Percentiles rank a stretch among this genome's conserved stretches.
phyloP scores from a whole-genome alignment of 92 coral and sea anemone species.

The Parazoanthus darwini region DNA sequence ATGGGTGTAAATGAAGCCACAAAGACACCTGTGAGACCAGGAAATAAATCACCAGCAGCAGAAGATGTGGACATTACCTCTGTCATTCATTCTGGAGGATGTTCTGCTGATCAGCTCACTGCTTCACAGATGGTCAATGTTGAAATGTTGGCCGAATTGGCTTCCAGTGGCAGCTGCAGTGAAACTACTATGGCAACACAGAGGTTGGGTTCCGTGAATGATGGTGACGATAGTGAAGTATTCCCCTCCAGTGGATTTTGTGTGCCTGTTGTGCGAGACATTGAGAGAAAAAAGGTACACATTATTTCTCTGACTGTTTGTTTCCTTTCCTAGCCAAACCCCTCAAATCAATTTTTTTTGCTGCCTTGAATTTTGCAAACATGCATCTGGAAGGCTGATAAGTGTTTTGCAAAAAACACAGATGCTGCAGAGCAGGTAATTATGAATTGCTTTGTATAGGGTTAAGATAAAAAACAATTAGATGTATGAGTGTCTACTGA shows the following conservation, averaged over 20 bases:
- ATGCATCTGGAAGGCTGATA: no score
- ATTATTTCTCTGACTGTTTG: background rate
- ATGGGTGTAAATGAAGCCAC: background rate
- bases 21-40: background rate
- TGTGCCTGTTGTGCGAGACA: conserved; percentile 62
- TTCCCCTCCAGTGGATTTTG: conserved; percentile 91
- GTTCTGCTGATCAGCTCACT: conserved; percentile 40
- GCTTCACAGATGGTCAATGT: conserved; percentile 86
- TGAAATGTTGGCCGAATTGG: conserved; percentile 70
- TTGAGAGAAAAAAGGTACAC: conserved; percentile 50
- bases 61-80: background rate
- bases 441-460: no score
- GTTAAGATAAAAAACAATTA: no score
- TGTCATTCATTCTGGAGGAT: conserved; percentile 27
- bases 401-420: no score
- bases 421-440: no score
- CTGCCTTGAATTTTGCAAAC: no score
- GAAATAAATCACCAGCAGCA: background rate
- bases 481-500: no score
- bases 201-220: conserved; percentile 40
- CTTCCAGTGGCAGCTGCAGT: conserved; percentile 48
- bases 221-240: conserved; percentile 51
- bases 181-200: conserved; percentile 46
- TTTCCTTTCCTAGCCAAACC: background rate
- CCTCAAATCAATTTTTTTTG: background rate